Evolutionary conservation across 1,140 invertebrate species (phyloP), one percentile per base, ranked within the genome.

Genomic region (Drosophila obscura): DNA sequence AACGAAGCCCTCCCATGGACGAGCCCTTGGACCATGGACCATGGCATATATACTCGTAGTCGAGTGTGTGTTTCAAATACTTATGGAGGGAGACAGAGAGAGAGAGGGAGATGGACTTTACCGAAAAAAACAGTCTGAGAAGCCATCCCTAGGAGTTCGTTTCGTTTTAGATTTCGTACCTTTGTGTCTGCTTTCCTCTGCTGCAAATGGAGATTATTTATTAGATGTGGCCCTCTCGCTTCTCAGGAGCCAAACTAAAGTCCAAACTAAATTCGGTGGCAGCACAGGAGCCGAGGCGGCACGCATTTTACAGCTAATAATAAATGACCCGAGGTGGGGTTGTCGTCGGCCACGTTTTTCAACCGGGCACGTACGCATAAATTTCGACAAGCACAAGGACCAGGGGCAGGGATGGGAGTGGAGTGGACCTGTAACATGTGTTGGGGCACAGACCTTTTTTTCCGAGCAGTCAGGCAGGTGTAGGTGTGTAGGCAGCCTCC

Each of bases 251-350:
- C 4, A 4, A 0, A 41, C 55, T 49, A 35, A 59, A 61, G 44
- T 50, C 46, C 28, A 62, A 67, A 65, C 46, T 64, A 45, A 50
- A 43, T 26, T 16, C 48, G 59, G 46, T 55, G 48, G 52, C 53
- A 48, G 65, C 43, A 58, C 15, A 35, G 46, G 35, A 41, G 43
- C 57, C 13, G 43, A 41, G 43, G 52, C n/a, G 49, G 50, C 63
- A 75, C 82, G 68, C 81, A 60, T 68, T 78, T 87, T 77, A 78
- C 77, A 87, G 81, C 81, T 85, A 85, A 81, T 85, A 85, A 85
- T 85, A 81, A 81, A 85, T 85, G 81, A 78, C 74, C 77, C 77
- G 44, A 67, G 73, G 78, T 78, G 67, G 65, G 35, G 61, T 59
- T 85, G 81, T 85, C 81, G 73, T 74, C 81, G 77, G 45, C 64